These are phyloP conservation scores for Aphelenchoides bicaudatus DNA, from an alignment of 2,888 invertebrate species.

Conservation along the genomic window DNA sequence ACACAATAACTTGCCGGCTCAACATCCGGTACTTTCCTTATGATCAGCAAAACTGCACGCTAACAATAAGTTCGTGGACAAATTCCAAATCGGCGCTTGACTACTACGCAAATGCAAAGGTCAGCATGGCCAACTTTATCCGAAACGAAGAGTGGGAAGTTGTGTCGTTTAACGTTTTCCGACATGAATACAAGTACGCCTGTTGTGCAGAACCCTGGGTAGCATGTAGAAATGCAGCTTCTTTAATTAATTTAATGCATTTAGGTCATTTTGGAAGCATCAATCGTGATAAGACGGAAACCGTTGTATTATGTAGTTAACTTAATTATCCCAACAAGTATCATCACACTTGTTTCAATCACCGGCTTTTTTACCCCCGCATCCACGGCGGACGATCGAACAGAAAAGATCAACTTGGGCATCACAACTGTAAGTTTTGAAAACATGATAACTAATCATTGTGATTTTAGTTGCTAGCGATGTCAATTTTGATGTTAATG, in stretches of 20 bases:
- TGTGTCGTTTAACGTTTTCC: conserved; percentile 50
- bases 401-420: conserved; percentile 58
- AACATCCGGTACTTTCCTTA: conserved; percentile 54
- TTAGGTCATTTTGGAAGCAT: conserved; percentile 41
- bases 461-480: conserved; percentile 59
- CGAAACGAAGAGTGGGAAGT: conserved; percentile 59
- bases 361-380: conserved; percentile 63
- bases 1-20: conserved; percentile 44
- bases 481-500: conserved; percentile 62
- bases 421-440: conserved; percentile 33
- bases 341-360: conserved; percentile 62
- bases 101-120: conserved; percentile 53
- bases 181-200: conserved; percentile 59
- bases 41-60: conserved; percentile 58
- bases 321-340: conserved; percentile 63
- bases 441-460: neutral
- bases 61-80: conserved; percentile 58
- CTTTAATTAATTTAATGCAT: too few species aligned
- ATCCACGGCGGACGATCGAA: conserved; percentile 61
- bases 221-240: too few species aligned
- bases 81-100: conserved; percentile 56
- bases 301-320: conserved; percentile 60
- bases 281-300: conserved; percentile 41
- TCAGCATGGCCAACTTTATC: conserved; percentile 52
- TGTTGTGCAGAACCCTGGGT: conserved; percentile 53